A percentile compares a stretch with the other conserved stretches of the same genome.
Evolutionary conservation across 2,888 invertebrate species (phyloP).

Genomic region (Elaeidobius kamerunicus): DNA sequence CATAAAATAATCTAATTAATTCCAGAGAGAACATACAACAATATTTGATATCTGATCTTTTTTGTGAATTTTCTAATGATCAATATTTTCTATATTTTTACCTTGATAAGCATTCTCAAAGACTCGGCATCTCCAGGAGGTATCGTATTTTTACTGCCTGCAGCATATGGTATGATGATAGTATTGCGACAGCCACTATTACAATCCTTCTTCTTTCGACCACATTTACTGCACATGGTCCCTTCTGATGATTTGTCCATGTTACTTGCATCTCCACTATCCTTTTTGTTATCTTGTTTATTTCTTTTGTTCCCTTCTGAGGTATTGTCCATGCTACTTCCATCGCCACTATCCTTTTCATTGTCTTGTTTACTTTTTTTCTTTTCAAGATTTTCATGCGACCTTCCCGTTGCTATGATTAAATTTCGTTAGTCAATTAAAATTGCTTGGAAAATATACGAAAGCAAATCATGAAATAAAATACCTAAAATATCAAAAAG

Average conservation of each 20-base stretch:
- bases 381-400: background rate
- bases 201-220: slow-evolving; percentile 19
- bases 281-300: background rate
- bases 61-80: too few species aligned
- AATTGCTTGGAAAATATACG: background rate
- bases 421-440: background rate
- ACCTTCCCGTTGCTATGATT: background rate
- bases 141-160: slow-evolving; percentile 10
- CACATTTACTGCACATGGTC: slow-evolving; percentile 20
- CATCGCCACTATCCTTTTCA: background rate
- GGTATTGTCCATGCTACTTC: too few species aligned
- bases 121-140: slow-evolving; percentile 20
- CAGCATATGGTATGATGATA: slow-evolving; percentile 20
- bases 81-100: background rate
- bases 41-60: too few species aligned
- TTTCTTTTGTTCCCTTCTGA: background rate
- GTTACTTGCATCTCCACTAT: background rate
- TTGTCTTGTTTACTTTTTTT: background rate
- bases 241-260: too few species aligned
- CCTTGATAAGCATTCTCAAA: slow-evolving; percentile 25
- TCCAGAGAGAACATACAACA: too few species aligned
- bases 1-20: too few species aligned
- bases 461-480: too few species aligned
- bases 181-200: slow-evolving; percentile 23
- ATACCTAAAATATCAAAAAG: too few species aligned